These are phyloP conservation scores for Enteromius trimaculatus DNA, from an alignment of 2,797 vertebrate species.

Conservation along the genomic window DNA sequence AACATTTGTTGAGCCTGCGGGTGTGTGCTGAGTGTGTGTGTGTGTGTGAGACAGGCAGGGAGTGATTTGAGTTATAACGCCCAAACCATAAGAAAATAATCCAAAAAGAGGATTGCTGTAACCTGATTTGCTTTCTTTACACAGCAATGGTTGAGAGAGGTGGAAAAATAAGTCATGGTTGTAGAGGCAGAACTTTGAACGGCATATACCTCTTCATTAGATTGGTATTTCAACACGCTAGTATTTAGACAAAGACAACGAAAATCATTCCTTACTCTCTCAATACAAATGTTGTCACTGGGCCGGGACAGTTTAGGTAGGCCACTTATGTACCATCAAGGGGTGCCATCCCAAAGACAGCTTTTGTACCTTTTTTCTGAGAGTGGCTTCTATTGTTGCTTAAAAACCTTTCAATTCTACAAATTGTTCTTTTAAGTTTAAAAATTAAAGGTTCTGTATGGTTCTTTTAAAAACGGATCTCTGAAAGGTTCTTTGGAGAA, in stretches of 20 bases:
- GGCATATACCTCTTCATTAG: conserved; percentile 3
- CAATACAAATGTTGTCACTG: not conserved
- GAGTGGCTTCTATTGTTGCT: not conserved
- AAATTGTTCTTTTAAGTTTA: not conserved
- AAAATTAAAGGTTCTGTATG: not conserved
- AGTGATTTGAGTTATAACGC: conserved; percentile 40
- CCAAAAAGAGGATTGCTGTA: conserved; percentile 46
- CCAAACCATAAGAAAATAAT: conserved; percentile 36
- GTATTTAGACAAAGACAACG: not conserved
- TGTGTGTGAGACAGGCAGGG: not conserved
- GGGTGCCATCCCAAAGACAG: not conserved
- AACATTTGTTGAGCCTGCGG: conserved; percentile 41
- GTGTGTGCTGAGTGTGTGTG: not conserved
- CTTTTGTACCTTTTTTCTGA: not conserved
- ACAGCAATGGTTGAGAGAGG: conserved; percentile 38
- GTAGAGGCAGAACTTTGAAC: conserved; percentile 31
- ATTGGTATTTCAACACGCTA: not conserved
- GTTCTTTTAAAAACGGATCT: not conserved
- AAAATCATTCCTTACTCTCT: not conserved
- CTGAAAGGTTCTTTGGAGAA: not conserved
- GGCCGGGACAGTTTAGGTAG: not conserved
- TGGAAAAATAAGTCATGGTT: conserved; percentile 41
- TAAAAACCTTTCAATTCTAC: not conserved
- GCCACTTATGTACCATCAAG: not conserved
- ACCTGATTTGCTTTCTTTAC: conserved; percentile 48